Evolutionary conservation across 2,797 vertebrate species (phyloP), one percentile per base, ranked within the genome.

Genomic region (Lepus oiostolus): DNA sequence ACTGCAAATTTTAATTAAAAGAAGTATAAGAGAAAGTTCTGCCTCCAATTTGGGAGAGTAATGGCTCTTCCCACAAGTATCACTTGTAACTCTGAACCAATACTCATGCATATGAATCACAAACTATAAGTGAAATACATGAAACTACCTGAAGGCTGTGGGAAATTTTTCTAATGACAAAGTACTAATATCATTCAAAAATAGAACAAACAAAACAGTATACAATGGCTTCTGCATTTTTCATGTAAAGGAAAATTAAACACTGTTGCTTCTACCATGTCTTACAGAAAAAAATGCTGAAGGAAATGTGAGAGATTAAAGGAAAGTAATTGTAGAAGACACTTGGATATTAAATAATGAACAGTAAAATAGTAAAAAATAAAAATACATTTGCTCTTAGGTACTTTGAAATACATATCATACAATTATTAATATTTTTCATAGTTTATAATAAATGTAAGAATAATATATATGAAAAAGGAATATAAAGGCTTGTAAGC

Each of bases 161-260:
- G 17, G 42, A 88, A 50, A 8, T 16, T 30, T 67, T 50, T 42
- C 13, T 54, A 83, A 82, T 67, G 65, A 58, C 38, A 42, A 62
- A 67, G 76, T 63, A 79, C 60, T 80, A 28, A 93, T 84, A 88
- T 54, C 38, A 60, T 19, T 76, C 54, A 81, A 84, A 93, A 89
- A 8, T 21, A 28, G 2, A 68, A 26, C 28, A 76, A 87, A 7
- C 1, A 90, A 72, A 90, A 88, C 87, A 7, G 5, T 60, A 75
- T n/a, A 17, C 76, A 90, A 17, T 47, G 10, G 38, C 0, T 90
- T 47, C 13, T 2, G 19, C 3, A 65, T 90, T 81, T 89, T 85
- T 60, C 13, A 74, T n/a, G 26, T 30, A 32, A 91, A 72, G 2
- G 2, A 22, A 88, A 77, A 71, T 52, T 42, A 63, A 62, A 7